Conservation (phyloP, 2,797 vertebrate genomes). For the Bradypus variegatus region DNA sequence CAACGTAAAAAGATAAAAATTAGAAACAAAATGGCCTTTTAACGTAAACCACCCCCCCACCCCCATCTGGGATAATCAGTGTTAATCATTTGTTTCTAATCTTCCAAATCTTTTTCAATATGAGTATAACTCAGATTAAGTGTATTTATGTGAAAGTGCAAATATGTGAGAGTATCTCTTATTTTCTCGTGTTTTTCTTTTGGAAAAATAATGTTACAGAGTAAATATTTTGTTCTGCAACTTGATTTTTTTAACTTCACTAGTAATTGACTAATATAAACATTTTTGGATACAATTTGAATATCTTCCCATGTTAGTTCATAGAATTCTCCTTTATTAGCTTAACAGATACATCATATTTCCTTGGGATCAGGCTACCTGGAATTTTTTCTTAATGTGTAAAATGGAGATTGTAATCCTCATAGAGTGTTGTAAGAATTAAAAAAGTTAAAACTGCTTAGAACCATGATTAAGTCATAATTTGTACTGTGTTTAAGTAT, state of each 20-base stretch:
- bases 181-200: not conserved
- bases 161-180: not conserved
- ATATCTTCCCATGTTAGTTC: not conserved
- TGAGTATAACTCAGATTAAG: not conserved
- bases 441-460: not conserved
- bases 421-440: not conserved
- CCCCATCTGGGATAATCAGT: not conserved
- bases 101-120: not conserved
- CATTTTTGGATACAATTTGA: not conserved
- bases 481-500: not conserved
- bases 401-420: not conserved
- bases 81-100: constrained; percentile 2
- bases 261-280: not conserved
- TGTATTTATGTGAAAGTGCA: not conserved
- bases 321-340: not conserved
- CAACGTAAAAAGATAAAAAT: not conserved
- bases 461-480: not conserved
- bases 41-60: not conserved
- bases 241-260: not conserved
- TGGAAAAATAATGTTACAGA: not conserved
- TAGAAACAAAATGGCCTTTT: not conserved
- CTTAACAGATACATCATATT: not conserved
- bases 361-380: not conserved
- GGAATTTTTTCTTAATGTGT: not conserved
- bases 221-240: not conserved